Evolutionary conservation across 2,888 invertebrate species (phyloP), one percentile per base, ranked within the genome.

Genomic region (Cheilosia pagana): DNA sequence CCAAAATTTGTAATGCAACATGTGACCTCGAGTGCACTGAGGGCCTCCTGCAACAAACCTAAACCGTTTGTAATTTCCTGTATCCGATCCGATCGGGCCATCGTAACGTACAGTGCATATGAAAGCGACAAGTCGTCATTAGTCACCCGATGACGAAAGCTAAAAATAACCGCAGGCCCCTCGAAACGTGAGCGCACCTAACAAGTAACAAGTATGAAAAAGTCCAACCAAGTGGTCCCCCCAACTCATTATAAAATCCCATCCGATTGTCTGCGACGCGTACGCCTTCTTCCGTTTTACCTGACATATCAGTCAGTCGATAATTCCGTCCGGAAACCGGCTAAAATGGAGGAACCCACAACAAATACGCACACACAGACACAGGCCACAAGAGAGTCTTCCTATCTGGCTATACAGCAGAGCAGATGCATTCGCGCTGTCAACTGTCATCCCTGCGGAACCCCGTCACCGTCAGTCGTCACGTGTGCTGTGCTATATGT

Each of bases 161-260:
- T 81, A 71, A 74, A 74, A 71, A 81, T 75, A 81, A 57, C 62
- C 25, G 53, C 60, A 76, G 67, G 52, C 63, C n/a, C 53, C 12
- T 52, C 21, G 60, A 28, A 60, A 68, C 78, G 79, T 83, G 74
- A 68, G 52, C 72, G 60, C 74, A 74, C 74, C 83, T 23, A 65
- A 55, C 68, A 77, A 59, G 77, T 23, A 65, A 55, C 68, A 77
- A 59, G 77, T 70, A 68, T 35, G 59, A 43, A n/a, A 57, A 23
- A 25, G n/a, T 52, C 55, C 31, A 68, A 68, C 62, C 43, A 59
- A 25, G 35, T 45, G 16, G 16, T 10, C 48, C 55, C 53, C 60
- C 43, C 57, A 85, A 81, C 81, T 85, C 85, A 85, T 85, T 81
- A 85, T 81, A 85, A 85, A 85, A 76, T 76, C 81, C 70, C 85